Evolutionary conservation across 2,888 invertebrate species (phyloP).

Genomic region (Oscheius sp.): DNA sequence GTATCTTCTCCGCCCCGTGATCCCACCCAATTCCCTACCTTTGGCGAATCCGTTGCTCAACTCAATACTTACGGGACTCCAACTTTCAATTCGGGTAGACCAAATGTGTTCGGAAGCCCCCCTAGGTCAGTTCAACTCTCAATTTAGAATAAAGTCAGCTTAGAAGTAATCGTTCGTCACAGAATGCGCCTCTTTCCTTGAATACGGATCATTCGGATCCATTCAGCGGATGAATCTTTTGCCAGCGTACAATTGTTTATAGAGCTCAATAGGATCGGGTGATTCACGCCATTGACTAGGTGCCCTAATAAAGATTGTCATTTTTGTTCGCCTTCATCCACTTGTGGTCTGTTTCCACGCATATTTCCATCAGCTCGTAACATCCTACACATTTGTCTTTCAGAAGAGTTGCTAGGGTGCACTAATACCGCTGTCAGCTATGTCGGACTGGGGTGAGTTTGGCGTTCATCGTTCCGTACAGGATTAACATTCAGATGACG

Average conservation of each 20-base stretch:
- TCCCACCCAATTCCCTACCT: conserved; percentile 57
- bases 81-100: conserved; percentile 33
- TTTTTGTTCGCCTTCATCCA: not conserved
- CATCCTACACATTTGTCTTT: too few relatives aligned
- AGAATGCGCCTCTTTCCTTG: conserved; percentile 7
- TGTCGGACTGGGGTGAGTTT: conserved; percentile 41
- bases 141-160: conserved; percentile 11
- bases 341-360: too few relatives aligned
- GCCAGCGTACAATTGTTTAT: not conserved
- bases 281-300: not conserved
- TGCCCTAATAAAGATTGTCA: not conserved
- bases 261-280: conserved; percentile 9
- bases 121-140: conserved; percentile 28
- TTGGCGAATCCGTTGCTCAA: conserved; percentile 52
- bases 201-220: conserved; percentile 31
- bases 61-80: conserved; percentile 22
- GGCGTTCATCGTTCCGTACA: not conserved
- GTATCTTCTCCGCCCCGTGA: conserved; percentile 49
- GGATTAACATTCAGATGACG: conserved; percentile 48
- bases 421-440: too few relatives aligned
- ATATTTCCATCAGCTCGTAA: too few relatives aligned
- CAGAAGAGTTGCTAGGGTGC: too few relatives aligned
- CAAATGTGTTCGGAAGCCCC: conserved; percentile 56
- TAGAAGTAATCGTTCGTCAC: not conserved
- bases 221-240: conserved; percentile 32